Evolutionary conservation across 2,888 invertebrate genomes (phyloP), one percentile per base, ranked within the genome.

Genomic region (Suillia variegata): DNA sequence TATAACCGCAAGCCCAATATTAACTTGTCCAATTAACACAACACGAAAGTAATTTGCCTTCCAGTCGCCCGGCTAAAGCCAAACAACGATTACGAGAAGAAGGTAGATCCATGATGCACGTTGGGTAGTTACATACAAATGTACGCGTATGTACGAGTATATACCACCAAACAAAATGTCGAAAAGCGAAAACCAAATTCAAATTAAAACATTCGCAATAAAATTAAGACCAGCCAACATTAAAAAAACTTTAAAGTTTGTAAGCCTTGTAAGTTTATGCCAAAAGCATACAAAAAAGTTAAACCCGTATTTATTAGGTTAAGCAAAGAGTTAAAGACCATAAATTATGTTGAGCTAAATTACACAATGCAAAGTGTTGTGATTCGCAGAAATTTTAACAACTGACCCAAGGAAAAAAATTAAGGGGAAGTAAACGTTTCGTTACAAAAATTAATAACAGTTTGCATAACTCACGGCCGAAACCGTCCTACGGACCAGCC

Each of bases 251-350:
- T n/a, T n/a, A n/a, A n/a, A n/a, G n/a, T n/a, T n/a, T n/a, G n/a
- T 6, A 38, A 6, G 12, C 38, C 38, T n/a, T n/a, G n/a, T n/a
- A n/a, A n/a, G n/a, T n/a, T n/a, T n/a, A n/a, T n/a, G n/a, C n/a
- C n/a, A n/a, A n/a, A n/a, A n/a, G n/a, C n/a, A 26, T 59, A 69
- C 70, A 73, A 71, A 71, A 71, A 68, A 73, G 67, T 71, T 68
- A 71, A 68, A 64, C 67, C 72, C 66, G 67, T 71, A 66, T 71
- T 71, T 71, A 67, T 67, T 62, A 61, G 66, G 18, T 67, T 53
- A 62, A 63, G 38, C 45, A 18, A 20, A 45, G 20, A 42, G 42
- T 42, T 33, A 45, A 31, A 63, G 59, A 34, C 54, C 59, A 71
- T 62, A 63, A 70, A 70, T 67, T 68, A 68, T 20, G 17, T 17